These are phyloP conservation scores for Eleginops maclovinus DNA, from an alignment of 2,113 vertebrate species.

Conservation along the genomic window DNA sequence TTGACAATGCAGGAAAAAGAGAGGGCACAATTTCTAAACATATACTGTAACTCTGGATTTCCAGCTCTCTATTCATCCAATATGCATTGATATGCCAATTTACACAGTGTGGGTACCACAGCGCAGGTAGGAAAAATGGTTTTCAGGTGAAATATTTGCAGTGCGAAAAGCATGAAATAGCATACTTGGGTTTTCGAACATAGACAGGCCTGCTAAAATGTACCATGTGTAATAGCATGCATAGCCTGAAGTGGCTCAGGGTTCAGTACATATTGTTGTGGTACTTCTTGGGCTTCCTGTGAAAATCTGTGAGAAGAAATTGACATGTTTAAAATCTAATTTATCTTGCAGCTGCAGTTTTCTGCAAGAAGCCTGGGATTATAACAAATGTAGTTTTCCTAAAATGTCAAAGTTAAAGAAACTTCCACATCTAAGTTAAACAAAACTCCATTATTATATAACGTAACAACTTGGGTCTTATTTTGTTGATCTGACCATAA, in stretches of 20 bases:
- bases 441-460: too few relatives aligned
- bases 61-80: conserved; percentile 7
- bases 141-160: conserved; percentile 25
- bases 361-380: background rate
- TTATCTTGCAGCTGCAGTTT: background rate
- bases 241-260: conserved; percentile 7
- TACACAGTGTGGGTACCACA: background rate
- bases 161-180: conserved; percentile 44
- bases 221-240: background rate
- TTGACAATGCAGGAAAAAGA: background rate
- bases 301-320: conserved; percentile 1
- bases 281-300: conserved; percentile 1
- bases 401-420: background rate
- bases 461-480: too few relatives aligned
- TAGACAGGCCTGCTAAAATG: background rate
- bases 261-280: conserved; percentile 14
- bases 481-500: background rate
- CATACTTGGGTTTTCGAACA: conserved; percentile 5
- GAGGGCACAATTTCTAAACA: background rate
- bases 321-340: background rate
- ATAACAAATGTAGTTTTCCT: background rate
- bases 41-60: background rate
- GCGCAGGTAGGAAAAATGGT: background rate
- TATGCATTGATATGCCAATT: conserved; percentile 24
- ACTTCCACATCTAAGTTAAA: background rate